Conservation (phyloP, 2,113 vertebrate genomes). For the Apodemus speciosus region DNA sequence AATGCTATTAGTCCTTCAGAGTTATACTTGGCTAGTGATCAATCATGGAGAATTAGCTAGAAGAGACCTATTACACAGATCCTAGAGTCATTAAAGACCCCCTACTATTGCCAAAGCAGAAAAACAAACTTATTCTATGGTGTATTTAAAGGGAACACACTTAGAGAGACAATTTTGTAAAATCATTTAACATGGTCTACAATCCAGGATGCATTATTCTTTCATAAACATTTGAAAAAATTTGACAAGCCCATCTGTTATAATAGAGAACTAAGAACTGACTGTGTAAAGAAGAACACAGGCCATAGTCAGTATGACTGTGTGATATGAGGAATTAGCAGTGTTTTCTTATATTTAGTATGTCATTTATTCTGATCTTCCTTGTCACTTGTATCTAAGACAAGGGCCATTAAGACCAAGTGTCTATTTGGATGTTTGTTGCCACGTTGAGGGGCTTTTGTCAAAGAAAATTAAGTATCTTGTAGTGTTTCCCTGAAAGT, state of each 20-base stretch:
- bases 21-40: not conserved
- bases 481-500: not conserved
- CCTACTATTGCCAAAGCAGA: not conserved
- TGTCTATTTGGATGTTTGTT: slow-evolving; percentile 4
- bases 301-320: not conserved
- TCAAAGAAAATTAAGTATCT: slow-evolving; percentile 10
- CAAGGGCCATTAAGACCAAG: not conserved
- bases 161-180: slow-evolving; percentile 25
- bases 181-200: not conserved
- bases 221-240: not conserved
- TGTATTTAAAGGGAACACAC: slow-evolving; percentile 15
- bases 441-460: not conserved
- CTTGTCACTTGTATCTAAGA: slow-evolving; percentile 21
- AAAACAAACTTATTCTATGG: slow-evolving; percentile 28
- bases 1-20: not conserved
- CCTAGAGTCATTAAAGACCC: not conserved
- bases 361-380: slow-evolving; percentile 48
- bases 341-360: not conserved
- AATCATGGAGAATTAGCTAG: not conserved
- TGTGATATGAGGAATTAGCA: slow-evolving; percentile 26
- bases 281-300: not conserved
- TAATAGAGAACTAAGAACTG: slow-evolving; percentile 16
- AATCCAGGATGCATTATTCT: not conserved
- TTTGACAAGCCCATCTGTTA: slow-evolving; percentile 13
- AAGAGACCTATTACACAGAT: not conserved